Percentiles rank a stretch among this genome's conserved stretches.
These are phyloP conservation scores for Platyrinchus mystaceus DNA, from an alignment of 2,797 vertebrate genomes.

Conservation along the genomic window DNA sequence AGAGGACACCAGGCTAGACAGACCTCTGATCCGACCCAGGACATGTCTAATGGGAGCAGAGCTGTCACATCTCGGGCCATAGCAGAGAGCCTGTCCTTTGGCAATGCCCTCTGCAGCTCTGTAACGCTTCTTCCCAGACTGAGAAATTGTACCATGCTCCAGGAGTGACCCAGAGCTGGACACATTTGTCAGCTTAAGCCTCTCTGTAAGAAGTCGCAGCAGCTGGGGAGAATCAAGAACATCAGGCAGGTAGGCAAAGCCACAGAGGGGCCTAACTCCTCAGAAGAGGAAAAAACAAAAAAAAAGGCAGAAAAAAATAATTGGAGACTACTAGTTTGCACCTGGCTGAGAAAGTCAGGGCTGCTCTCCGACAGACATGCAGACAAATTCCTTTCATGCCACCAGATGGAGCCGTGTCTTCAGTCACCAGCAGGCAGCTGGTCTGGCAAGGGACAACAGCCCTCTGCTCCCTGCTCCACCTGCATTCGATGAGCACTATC, in stretches of 20 bases:
- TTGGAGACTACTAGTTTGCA: neutral
- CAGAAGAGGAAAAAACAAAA: rapidly evolving
- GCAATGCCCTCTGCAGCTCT: neutral
- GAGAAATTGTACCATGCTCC: neutral
- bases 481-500: rapidly evolving
- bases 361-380: rapidly evolving
- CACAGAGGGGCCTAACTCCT: neutral
- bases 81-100: neutral
- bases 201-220: neutral
- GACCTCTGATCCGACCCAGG: neutral
- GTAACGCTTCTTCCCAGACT: rapidly evolving
- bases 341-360: neutral
- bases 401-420: slow-evolving; percentile 50
- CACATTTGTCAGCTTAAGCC: neutral
- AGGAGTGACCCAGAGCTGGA: neutral
- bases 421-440: neutral
- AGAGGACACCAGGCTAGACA: neutral
- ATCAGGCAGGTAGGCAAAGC: neutral
- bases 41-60: neutral
- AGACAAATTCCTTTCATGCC: neutral
- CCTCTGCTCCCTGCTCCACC: rapidly evolving
- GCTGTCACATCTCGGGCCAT: neutral
- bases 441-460: neutral
- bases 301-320: neutral
- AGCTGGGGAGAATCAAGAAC: neutral